These are phyloP conservation scores for Athrips mouffetella DNA, from an alignment of 2,888 invertebrate species.

Conservation along the genomic window DNA sequence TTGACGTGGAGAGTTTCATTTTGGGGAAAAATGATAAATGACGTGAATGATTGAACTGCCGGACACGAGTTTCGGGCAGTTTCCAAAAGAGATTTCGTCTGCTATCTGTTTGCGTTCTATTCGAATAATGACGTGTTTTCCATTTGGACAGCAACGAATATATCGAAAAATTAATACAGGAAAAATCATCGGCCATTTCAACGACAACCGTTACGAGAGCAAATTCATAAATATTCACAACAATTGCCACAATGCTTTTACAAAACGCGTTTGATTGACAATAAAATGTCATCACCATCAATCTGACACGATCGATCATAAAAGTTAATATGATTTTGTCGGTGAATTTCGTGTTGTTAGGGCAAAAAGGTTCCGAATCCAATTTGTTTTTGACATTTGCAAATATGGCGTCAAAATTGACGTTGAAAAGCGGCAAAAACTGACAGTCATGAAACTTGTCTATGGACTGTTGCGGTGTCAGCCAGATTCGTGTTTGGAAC, in stretches of 20 bases:
- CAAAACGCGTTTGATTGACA: slow-evolving; percentile 63
- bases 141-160: slow-evolving; percentile 35
- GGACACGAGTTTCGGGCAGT: slow-evolving; percentile 50
- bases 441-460: slow-evolving; percentile 54
- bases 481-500: slow-evolving; percentile 30
- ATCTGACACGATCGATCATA: slow-evolving; percentile 33
- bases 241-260: slow-evolving; percentile 59
- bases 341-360: slow-evolving; percentile 19
- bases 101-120: slow-evolving; percentile 45
- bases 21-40: slow-evolving; percentile 67
- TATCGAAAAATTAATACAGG: slow-evolving; percentile 61
- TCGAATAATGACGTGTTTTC: slow-evolving; percentile 38
- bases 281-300: slow-evolving; percentile 60
- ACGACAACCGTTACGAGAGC: slow-evolving; percentile 43
- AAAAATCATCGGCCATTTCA: slow-evolving; percentile 52
- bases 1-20: slow-evolving; percentile 65
- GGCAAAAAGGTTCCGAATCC: slow-evolving; percentile 33
- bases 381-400: slow-evolving; percentile 38
- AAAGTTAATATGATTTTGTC: slow-evolving; percentile 13
- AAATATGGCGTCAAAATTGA: slow-evolving; percentile 39
- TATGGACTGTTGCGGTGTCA: slow-evolving; percentile 51
- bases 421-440: slow-evolving; percentile 46
- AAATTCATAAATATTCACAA: slow-evolving; percentile 71
- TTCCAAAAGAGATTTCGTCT: slow-evolving; percentile 56
- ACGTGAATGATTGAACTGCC: slow-evolving; percentile 71